Base-by-base conservation (phyloP, 2,113 vertebrate genomes). In the Hoplias malabaricus region DNA sequence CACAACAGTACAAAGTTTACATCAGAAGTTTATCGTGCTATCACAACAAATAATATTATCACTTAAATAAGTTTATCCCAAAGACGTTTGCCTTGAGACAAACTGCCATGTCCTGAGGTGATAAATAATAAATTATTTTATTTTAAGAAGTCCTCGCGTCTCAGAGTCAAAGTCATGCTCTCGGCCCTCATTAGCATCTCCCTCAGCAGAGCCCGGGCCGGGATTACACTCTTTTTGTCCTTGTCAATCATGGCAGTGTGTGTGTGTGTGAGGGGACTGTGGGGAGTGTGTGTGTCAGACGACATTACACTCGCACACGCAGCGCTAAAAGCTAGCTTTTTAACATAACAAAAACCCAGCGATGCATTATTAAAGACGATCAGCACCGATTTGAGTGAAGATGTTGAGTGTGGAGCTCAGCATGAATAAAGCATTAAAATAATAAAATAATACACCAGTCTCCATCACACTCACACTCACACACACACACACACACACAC, bases 311-410 rank as follows among this genome's bases (percentile, higher is more conserved):
- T 90, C 90, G 89, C 85, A 76, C 78, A 57, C 81, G 80, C 33
- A 25, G 86, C 80, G 83, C 88, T 86, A 88, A 91, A 92, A 88
- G 89, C 76, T 78, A 81, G 69, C 84, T 87, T 90, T 91, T 92
- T 90, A 86, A 87, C 87, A 90, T 89, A 84, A 89, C 85, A 91
- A 90, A 87, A 87, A 84, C 70, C 9, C 33, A 73, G 46, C 29
- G 57, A 86, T 93, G 87, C 88, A 92, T 93, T 90, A 92, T 92
- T 92, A 86, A 92, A 86, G 74, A 74, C 77, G 87, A 92, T 92
- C 87, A 88, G 84, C 81, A 75, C 3, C 83, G 84, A 88, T 89
- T 89, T 89, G 84, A 76, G 31, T 80, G 79, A 89, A 86, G 87
- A 85, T 84, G 70, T 83, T 86, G 82, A 89, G 80, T 75, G 84